Percentiles rank a stretch among this genome's conserved stretches.
phyloP scores from a whole-genome alignment of 2,113 vertebrate species.

The Monopterus albus region DNA sequence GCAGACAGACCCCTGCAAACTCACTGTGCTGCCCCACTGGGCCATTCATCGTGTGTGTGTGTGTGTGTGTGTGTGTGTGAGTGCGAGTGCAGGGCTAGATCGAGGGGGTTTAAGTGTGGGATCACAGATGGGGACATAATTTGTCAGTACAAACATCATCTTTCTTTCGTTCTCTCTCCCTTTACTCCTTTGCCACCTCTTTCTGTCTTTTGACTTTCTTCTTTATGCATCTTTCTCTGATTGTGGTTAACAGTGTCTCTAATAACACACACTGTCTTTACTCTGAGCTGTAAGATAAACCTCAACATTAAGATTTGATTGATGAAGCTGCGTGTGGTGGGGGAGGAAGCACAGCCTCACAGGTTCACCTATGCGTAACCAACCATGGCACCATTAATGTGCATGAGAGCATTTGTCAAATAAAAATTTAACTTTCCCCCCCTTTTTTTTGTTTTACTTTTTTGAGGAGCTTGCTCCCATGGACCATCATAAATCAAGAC shows the following conservation, averaged over 20 bases:
- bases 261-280: not conserved
- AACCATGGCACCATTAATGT: too few relatives aligned
- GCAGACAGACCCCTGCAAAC: conserved; percentile 59
- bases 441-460: too few relatives aligned
- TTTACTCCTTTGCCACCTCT: not conserved
- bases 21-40: conserved; percentile 75
- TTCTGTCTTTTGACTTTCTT: not conserved
- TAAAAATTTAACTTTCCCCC: too few relatives aligned
- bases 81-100: conserved; percentile 23
- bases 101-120: conserved; percentile 44
- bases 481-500: not conserved
- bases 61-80: conserved; percentile 42
- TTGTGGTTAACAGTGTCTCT: not conserved
- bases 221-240: not conserved
- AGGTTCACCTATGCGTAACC: too few relatives aligned
- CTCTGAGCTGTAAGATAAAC: not conserved
- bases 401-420: too few relatives aligned
- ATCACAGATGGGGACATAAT: conserved; percentile 60
- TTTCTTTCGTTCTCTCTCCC: too few relatives aligned
- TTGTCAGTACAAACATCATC: conserved; percentile 43
- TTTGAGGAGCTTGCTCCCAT: not conserved
- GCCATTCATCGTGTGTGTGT: conserved; percentile 70
- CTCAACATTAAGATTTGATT: not conserved
- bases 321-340: not conserved
- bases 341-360: too few relatives aligned